Conservation (phyloP, 2,797 vertebrate genomes). For the Myotis planiceps region DNA sequence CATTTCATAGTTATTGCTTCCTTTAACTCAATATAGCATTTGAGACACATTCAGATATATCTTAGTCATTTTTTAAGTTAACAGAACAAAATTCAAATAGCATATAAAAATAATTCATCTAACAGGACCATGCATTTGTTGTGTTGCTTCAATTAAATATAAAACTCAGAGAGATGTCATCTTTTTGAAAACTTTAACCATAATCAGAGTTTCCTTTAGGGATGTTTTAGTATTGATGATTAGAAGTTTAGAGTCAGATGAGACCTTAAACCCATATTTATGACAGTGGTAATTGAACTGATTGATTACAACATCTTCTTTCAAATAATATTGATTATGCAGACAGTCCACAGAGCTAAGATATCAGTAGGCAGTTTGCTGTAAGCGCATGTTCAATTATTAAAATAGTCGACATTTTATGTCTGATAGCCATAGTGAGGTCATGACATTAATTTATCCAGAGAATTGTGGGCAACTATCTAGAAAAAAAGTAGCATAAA, state of each 20-base stretch:
- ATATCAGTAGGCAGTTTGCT: constrained; percentile 87
- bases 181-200: background rate
- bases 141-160: background rate
- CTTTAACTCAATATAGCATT: background rate
- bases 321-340: constrained; percentile 90
- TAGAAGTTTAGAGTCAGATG: constrained; percentile 86
- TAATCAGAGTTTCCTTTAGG: constrained; percentile 54
- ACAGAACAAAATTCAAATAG: background rate
- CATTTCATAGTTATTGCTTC: background rate
- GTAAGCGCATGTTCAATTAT: constrained; percentile 91
- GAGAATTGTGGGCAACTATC: constrained; percentile 90
- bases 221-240: constrained; percentile 81
- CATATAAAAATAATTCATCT: constrained; percentile 5
- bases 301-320: constrained; percentile 94
- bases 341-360: constrained; percentile 80
- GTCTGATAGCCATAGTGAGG: constrained; percentile 87
- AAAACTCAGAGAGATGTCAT: background rate
- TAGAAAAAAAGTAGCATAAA: constrained; percentile 78
- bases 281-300: constrained; percentile 93
- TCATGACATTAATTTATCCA: constrained; percentile 93
- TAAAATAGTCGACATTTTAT: constrained; percentile 89
- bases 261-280: constrained; percentile 88
- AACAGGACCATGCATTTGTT: background rate
- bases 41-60: background rate
- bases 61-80: background rate